Evolutionary conservation across 2,113 vertebrate genomes (phyloP), one percentile per base, ranked within the genome.

Genomic region (Pardalotus punctatus): DNA sequence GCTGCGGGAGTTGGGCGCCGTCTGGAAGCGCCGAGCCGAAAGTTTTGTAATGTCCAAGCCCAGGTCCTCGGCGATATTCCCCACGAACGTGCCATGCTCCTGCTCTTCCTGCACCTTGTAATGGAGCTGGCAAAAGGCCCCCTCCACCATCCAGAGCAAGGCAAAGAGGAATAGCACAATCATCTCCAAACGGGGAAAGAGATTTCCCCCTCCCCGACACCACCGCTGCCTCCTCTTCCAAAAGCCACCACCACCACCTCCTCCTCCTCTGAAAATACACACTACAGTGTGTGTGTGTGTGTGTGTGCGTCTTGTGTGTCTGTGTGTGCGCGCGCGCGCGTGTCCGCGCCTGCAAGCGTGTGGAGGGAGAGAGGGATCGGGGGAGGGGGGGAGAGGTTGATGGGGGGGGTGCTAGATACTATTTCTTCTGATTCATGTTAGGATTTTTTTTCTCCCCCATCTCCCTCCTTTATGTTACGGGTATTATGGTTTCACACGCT

Each of bases 11-110:
- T 98, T 99, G 83, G 99, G 98, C 95, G 99, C 99, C 60, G 99
- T 98, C 96, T 99, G 99, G 96, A 99, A 99, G 58, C 98, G 98
- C 88, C 99, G 99, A 70, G 99, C 98, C 38, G 98, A 99, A 98
- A 99, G 98, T 98, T 99, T 99, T 95, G 99, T 99, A 94, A 99
- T 98, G 98, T 99, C 99, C 98, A 99, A 98, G 82, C 99, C 99
- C 98, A 99, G 98, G 96, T 99, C 99, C 97, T 99, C 99, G 33
- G 99, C 99, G 90, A 99, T 99, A 97, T 99, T 99, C 81, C 99
- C 99, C 98, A 99, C 99, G 96, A 99, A 98, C 69, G 99, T 99
- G 97, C 99, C 99, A 97, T 99, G 99, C 81, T 99, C 99, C 91
- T 99, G 98, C 97, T 99, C 99, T 96, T 99, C 99, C 95, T 99